Conservation (phyloP, 2,113 vertebrate genomes). For the Naja naja region DNA sequence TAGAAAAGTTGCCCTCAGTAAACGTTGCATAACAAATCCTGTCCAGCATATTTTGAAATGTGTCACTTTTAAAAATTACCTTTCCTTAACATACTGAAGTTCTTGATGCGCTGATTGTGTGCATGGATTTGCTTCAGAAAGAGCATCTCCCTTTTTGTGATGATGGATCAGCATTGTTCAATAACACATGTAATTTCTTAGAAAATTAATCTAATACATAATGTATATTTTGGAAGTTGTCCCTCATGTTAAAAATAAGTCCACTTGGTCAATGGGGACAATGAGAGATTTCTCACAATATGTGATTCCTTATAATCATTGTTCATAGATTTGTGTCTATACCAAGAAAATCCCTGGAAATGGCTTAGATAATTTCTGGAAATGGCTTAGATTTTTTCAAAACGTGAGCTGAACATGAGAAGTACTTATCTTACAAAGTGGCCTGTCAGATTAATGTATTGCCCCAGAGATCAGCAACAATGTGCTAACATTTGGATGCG, state of each 20-base stretch:
- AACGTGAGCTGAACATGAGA: not conserved
- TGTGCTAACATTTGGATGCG: slow-evolving; percentile 6
- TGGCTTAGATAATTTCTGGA: not conserved
- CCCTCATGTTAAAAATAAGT: not conserved
- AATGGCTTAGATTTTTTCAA: not conserved
- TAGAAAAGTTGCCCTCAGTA: not conserved
- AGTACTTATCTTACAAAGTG: not conserved
- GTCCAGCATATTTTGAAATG: rapidly evolving
- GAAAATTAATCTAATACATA: not conserved
- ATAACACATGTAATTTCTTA: not conserved
- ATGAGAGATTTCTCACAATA: not conserved
- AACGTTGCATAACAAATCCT: not conserved
- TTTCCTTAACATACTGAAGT: slow-evolving; percentile 73
- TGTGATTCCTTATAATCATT: not conserved
- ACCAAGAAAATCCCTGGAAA: not conserved
- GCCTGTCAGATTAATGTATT: not conserved
- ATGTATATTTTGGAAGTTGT: not conserved
- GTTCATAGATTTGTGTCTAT: not conserved
- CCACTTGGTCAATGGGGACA: not conserved
- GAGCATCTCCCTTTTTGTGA: not conserved
- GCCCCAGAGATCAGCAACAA: not conserved
- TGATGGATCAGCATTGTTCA: not conserved
- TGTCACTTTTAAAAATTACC: not conserved
- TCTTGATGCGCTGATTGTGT: slow-evolving; percentile 92
- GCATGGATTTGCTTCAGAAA: slow-evolving; percentile 91